phyloP scores from a whole-genome alignment of 2,113 vertebrate genomes.

The Corynorhinus townsendii region DNA sequence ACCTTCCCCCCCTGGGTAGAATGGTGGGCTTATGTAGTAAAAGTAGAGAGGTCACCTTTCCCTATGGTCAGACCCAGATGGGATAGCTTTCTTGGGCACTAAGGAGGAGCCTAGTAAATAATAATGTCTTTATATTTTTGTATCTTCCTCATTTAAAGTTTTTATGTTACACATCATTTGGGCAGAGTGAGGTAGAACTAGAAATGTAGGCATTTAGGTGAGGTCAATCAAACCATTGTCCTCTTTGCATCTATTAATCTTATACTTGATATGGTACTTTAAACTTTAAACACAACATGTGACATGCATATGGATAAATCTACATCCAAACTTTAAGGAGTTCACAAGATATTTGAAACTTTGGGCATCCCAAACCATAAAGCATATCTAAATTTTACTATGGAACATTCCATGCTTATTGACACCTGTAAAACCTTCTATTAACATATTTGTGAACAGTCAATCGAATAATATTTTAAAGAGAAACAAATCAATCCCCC shows the following conservation, averaged over 20 bases:
- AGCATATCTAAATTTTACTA: neutral
- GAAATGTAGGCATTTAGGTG: neutral
- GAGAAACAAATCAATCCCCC: neutral
- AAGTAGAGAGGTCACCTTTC: neutral
- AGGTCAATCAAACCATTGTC: neutral
- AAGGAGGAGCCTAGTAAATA: neutral
- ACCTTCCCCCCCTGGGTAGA: neutral
- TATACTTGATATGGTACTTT: neutral
- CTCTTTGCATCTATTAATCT: neutral
- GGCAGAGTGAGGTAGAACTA: neutral
- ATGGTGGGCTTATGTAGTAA: neutral
- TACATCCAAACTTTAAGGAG: neutral
- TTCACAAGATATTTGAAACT: neutral
- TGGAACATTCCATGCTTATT: rapidly evolving
- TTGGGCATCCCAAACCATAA: neutral
- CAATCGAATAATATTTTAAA: neutral
- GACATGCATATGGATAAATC: neutral
- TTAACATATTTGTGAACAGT: neutral
- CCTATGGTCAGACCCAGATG: neutral
- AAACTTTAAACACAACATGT: neutral
- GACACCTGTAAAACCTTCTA: neutral
- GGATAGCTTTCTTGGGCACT: neutral
- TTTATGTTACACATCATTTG: neutral
- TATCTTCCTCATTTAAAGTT: neutral
- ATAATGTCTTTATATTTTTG: neutral